Base-by-base conservation (phyloP, 2,113 vertebrate genomes). In the Cottus gobio region DNA sequence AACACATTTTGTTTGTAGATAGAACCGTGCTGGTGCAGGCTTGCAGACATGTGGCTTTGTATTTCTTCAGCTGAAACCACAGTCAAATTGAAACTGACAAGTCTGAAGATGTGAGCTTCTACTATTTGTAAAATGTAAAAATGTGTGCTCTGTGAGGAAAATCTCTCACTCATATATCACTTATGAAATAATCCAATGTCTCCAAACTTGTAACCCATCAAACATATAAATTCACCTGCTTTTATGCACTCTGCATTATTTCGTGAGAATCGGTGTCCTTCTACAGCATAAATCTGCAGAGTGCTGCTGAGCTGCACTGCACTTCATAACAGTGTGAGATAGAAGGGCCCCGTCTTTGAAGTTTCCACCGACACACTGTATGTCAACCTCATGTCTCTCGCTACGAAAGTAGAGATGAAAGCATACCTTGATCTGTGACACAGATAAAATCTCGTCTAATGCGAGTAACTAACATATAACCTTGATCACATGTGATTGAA, bases 351-450 rank as follows among this genome's bases (percentile, higher is more conserved):
- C 42, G 34, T 75, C 52, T 87, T 72, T 85, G 77, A 87, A 72
- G 76, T 69, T 63, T 50, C 28, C 28, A 15, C 18, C 34, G 24
- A 80, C 58, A 65, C 24, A 26, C 75, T 64, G 62, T 50, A 64
- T 56, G 31, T 56, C n/a, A 18, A 69, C 46, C n/a, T 28, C 9
- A 1, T 16, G 57, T 79, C 61, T 74, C 54, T 36, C 22, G 65
- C 42, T 39, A 30, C 42, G 20, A 66, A 65, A 57, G 79, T 57
- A 44, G 5, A 78, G 73, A 54, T 71, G 61, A 82, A 79, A 77
- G 80, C 72, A 34, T 5, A 66, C 36, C 76, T 80, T 78, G 71
- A 82, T 81, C 82, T 37, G 48, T 67, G 65, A 72, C 70, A n/a
- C 60, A 44, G 1, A 70, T 60, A n/a, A 65, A 77, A 82, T 57